These are phyloP conservation scores for Drosophila barbarae DNA, from an alignment of 2,888 invertebrate genomes.

Conservation along the genomic window DNA sequence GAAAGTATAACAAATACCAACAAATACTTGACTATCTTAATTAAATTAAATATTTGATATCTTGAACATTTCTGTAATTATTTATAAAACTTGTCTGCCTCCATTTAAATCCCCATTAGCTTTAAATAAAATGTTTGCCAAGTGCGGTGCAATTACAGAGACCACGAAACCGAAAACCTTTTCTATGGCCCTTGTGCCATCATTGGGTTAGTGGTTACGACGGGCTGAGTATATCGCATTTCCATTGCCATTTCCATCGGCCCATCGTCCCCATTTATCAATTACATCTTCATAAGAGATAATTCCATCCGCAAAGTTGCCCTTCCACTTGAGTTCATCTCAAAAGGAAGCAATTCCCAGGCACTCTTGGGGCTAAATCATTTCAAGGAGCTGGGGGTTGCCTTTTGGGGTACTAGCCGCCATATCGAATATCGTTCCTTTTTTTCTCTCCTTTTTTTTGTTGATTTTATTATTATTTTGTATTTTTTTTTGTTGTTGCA, in stretches of 20 bases:
- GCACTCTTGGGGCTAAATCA: conserved; percentile 20
- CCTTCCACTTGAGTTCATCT: conserved; percentile 40
- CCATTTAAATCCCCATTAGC: neutral
- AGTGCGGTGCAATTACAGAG: conserved; percentile 9
- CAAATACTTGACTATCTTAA: neutral
- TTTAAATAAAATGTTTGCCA: neutral
- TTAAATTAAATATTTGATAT: neutral
- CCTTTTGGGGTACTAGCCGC: neutral
- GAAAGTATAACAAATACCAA: neutral
- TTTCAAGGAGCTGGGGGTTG: conserved; percentile 1
- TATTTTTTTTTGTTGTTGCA: conserved; percentile 1
- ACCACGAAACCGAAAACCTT: conserved; percentile 11
- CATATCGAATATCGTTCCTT: conserved; percentile 25
- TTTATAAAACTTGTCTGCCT: neutral
- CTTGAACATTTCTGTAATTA: neutral
- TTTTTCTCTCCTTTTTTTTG: neutral
- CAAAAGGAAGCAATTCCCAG: conserved; percentile 32
- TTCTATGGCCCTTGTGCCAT: conserved; percentile 9
- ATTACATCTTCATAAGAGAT: conserved; percentile 39
- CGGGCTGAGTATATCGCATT: conserved; percentile 8
- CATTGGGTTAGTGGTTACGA: conserved; percentile 7
- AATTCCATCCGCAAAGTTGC: conserved; percentile 37
- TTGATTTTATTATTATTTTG: neutral
- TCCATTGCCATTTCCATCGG: conserved; percentile 13
- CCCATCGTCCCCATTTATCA: conserved; percentile 27